Evolutionary conservation across 2,888 invertebrate genomes (phyloP), one percentile per base, ranked within the genome.

Genomic region (Yponomeuta sedellus): DNA sequence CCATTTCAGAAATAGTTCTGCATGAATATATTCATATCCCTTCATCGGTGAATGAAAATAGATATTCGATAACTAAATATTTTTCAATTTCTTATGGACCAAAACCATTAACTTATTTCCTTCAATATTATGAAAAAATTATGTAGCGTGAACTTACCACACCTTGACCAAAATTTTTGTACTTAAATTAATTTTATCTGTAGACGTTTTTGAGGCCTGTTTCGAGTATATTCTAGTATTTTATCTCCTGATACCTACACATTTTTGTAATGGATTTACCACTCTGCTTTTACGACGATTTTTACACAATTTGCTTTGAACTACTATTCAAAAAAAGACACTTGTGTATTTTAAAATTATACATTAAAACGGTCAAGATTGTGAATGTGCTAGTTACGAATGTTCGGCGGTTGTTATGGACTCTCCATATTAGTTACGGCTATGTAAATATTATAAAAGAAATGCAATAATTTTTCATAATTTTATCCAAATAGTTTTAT

Each of bases 401-500:
- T 75, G 73, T 71, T 74, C 71, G 65, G 20, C 66, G 63, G 62
- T 66, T 67, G 58, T 20, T 61, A 61, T 63, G 63, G 39, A 63
- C 22, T 20, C 64, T 66, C 39, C 67, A 69, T 34, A 67, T 65
- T 67, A 61, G 74, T 79, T 74, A 78, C 77, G 80, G 78, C 70
- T 79, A 77, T 85, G 85, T 87, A 86, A 72, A 86, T 86, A 88
- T 68, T 72, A 78, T 76, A 78, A 80, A 77, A 73, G 75, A 72
- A 76, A 87, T 80, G 89, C 89, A 88, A 89, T 89, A 88, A 88
- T 86, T 86, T 87, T 86, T 82, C 83, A 81, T 85, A 85, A 83
- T 81, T 84, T 81, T 82, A 82, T 78, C 77, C 82, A 81, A 59
- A 59, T 59, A 59, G 58, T 84, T 34, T 82, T 80, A 78, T 76